Base-by-base conservation (phyloP, 2,888 invertebrate species). In the Ectobius pallidus region DNA sequence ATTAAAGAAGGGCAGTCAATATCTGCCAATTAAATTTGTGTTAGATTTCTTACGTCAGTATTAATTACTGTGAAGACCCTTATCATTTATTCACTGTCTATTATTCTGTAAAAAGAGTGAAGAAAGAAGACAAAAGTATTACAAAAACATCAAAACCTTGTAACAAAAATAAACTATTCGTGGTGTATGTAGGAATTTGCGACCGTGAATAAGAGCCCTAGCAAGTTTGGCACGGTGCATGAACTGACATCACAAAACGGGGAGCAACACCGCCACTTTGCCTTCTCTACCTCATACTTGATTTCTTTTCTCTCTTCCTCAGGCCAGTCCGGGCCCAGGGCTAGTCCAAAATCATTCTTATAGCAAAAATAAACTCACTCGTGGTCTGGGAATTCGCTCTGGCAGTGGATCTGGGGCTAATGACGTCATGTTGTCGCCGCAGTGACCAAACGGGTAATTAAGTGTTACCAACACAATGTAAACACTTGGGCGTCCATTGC, bases 311-410 rank as follows among this genome's bases (percentile, higher is more conserved):
- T n/a, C 18, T 11, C 20, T 6, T 18, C 62, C 1, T 32, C 62
- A 22, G 7, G 25, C 67, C 6, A 16, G 25, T 2, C 27, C 42
- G 25, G 67, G 67, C 25, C n/a, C 46, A 25, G 46, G 32, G 0
- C 58, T 30, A 58, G 58, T 3, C 30, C 30, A n/a, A 58, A 58
- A 58, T 32, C 58, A 14, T 58, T 58, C 25, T 58, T 30, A 58
- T n/a, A 32, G 46, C 46, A 65, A 65, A 65, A 65, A 65, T 65
- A 65, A 46, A 65, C 65, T 46, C n/a, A 46, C 65, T 46, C 65
- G 46, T 65, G 65, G 25, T 65, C 65, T 65, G 65, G 46, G 44
- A 44, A 46, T n/a, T 16, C 25, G 4, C 58, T 34, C 34, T 34
- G 34, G 34, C 34, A 34, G 34, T 7, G 34, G 6, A 34, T 6